Evolutionary conservation across 2,797 vertebrate species (phyloP), one percentile per base, ranked within the genome.

Genomic region (Mycteria americana): DNA sequence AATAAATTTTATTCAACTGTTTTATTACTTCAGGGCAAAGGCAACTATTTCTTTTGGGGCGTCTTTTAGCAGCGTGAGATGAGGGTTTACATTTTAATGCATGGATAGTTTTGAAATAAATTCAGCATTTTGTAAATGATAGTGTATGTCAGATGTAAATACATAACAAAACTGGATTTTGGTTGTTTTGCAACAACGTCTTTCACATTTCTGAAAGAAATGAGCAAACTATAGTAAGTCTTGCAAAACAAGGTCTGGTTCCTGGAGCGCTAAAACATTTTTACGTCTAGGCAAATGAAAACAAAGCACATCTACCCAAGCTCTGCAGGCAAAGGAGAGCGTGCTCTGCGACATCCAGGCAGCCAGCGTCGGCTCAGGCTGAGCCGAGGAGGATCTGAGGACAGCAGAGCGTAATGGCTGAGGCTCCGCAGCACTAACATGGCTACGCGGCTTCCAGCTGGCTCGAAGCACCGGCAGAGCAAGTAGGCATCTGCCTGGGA

Each of bases 1-100:
- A 93, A 73, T 96, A 96, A 92, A 94, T 96, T 95, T 94, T 89
- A 91, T 94, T 93, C 1, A 5, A 94, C 92, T 62, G 45, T 48
- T 97, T 95, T 94, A 97, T 85, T 95, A 88, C 82, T 81, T 75
- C 1, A 13, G 60, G 50, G 91, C 84, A 93, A 91, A 95, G 54
- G 72, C 64, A 93, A 72, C 67, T 75, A 43, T 83, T 97, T 92
- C 60, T 92, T 94, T 85, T 72, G 81, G 60, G 86, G 84, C 1
- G 1, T 93, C 75, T 78, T 93, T 85, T 63, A 93, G 76, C 35
- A 84, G 57, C 35, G 45, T 19, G 68, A 85, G 72, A 88, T 68
- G 56, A 80, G 45, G 45, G 27, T 56, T 90, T 95, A 48, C 39
- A 51, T 68, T 88, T 92, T 39, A 95, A 78, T 45, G 51, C 27